Base-by-base conservation (phyloP, 2,113 vertebrate genomes). In the Sakesphorus luctuosus region DNA sequence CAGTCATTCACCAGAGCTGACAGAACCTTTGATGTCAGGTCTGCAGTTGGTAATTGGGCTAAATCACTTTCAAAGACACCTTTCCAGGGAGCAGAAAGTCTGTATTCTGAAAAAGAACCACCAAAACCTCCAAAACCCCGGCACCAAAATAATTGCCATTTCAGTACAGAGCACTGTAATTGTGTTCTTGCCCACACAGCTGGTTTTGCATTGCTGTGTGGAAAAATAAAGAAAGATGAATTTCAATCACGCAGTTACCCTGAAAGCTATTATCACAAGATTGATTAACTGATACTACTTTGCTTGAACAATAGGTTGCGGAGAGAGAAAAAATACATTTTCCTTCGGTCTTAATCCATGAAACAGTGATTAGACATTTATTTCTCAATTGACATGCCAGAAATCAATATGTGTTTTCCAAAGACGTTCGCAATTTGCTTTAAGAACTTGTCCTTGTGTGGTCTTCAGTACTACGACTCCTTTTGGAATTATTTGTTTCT, bases 261-360 rank as follows among this genome's bases (percentile, higher is more conserved):
- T 84, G 68, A 75, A 49, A 95, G 56, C 66, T 82, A 71, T 96
- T 93, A 92, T 72, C 90, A 84, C 73, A 86, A 90, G 49, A 96
- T 83, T 96, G 94, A 96, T 95, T 94, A 96, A 96, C 88, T 66
- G 87, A 69, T 16, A 53, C 40, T 55, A 29, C 93, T 96, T 85
- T 36, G 47, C 85, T 93, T 87, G 90, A 91, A 95, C 43, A 95
- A 89, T 74, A 90, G 33, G 56, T 29, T 91, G 72, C 90, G 47
- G 77, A 90, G 63, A 75, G 77, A 94, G 55, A 47, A 94, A 96
- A 86, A 79, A 84, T 43, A 78, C 12, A 84, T 91, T 91, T 89
- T 89, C 35, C 65, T 56, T 89, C 10, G 0, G 44, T 81, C 56
- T 90, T 95, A 84, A 90, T 93, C 58, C 40, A 88, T 93, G 73